Percentiles rank a stretch among this genome's conserved stretches.
Conservation (phyloP, 2,113 vertebrate species). For the Sinosuthora webbiana region DNA sequence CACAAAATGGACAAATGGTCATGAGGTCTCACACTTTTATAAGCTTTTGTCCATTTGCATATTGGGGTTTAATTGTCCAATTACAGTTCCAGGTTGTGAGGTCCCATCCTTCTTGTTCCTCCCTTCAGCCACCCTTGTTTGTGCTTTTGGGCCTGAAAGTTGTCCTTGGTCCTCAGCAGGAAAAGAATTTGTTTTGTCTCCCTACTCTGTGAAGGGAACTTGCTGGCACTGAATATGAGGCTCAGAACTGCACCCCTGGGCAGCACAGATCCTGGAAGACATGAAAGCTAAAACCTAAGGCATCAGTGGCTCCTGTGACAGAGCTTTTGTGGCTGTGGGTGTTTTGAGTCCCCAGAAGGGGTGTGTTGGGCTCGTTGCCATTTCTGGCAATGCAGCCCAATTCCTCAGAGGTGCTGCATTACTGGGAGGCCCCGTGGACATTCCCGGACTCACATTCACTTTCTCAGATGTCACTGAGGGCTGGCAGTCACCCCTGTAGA, state of each 20-base stretch:
- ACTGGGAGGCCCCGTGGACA: neutral
- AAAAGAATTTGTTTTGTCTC: neutral
- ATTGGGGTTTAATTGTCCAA: neutral
- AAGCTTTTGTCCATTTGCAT: neutral
- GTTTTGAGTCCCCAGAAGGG: neutral
- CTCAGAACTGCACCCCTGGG: neutral
- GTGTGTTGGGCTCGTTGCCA: neutral
- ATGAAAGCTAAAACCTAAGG: neutral
- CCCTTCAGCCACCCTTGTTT: neutral
- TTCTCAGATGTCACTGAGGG: conserved; percentile 38
- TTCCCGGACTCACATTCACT: conserved; percentile 26
- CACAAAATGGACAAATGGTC: neutral
- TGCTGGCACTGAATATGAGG: neutral
- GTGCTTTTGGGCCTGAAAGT: neutral
- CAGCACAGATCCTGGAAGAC: neutral
- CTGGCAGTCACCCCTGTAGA: neutral
- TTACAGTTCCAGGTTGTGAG: neutral
- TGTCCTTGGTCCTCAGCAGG: neutral
- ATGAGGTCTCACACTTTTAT: neutral
- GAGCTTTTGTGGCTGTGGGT: neutral
- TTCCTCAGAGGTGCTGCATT: conserved; percentile 38
- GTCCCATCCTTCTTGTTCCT: neutral
- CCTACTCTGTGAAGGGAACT: neutral
- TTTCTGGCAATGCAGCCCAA: neutral
- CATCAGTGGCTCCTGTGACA: neutral